These are phyloP conservation scores for Smutsia gigantea DNA, from an alignment of 2,797 vertebrate genomes.

Conservation along the genomic window DNA sequence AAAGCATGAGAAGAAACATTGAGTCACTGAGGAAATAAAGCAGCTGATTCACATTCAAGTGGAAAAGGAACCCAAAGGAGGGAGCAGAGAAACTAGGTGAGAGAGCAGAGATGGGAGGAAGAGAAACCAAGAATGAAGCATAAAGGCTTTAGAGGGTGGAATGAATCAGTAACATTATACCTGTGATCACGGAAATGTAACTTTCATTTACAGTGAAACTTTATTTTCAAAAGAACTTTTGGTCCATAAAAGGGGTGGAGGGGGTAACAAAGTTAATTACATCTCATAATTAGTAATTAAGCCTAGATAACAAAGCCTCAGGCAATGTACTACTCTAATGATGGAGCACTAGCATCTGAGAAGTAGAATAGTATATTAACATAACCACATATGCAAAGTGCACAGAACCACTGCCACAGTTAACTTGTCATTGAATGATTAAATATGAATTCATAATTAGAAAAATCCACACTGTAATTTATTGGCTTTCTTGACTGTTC, in stretches of 20 bases:
- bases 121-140: background rate
- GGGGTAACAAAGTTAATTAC: conserved; percentile 92
- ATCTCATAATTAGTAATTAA: conserved; percentile 97
- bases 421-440: conserved; percentile 97
- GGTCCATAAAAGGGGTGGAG: conserved; percentile 84
- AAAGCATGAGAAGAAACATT: background rate
- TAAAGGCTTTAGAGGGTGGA: background rate
- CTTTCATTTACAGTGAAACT: conserved; percentile 16
- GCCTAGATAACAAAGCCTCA: conserved; percentile 94
- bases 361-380: conserved; percentile 93
- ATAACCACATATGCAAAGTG: conserved; percentile 92
- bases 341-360: conserved; percentile 91
- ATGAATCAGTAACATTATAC: background rate
- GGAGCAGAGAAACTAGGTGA: conserved; percentile 24
- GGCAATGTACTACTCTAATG: conserved; percentile 92
- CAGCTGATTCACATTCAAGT: background rate
- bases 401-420: conserved; percentile 88
- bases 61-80: background rate
- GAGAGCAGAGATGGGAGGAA: background rate
- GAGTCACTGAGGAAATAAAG: conserved; percentile 1
- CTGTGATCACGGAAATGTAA: background rate
- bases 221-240: conserved; percentile 69
- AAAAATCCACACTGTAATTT: conserved; percentile 93
- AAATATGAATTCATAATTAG: conserved; percentile 98
- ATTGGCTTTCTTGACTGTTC: conserved; percentile 92